Evolutionary conservation across 2,797 vertebrate species (phyloP), one percentile per base, ranked within the genome.

Genomic region (Enteromius trimaculatus): DNA sequence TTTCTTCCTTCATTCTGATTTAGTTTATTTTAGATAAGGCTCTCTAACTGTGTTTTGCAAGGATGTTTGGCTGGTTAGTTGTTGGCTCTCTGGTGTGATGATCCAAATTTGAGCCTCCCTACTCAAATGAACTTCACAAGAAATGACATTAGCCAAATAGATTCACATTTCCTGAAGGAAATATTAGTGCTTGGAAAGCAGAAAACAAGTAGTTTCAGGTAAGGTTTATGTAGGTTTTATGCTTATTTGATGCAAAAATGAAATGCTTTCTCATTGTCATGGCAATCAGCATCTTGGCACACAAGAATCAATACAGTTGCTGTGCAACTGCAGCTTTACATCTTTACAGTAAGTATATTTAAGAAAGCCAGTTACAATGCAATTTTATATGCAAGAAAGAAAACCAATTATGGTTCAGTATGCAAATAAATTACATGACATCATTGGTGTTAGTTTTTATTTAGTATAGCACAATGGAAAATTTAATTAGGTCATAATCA

Each of bases 1-100:
- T 11, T 55, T n/a, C 11, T 55, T 49, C 34, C 71, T 29, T 17
- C 8, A 62, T 42, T 66, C 60, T 65, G 77, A 64, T 79, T 66
- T 9, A 4, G 42, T 66, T 79, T 79, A 62, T 29, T 42, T 60
- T 13, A 44, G 62, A 49, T 65, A 51, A 79, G 62, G 55, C 39
- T 64, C 42, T 44, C 31, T 55, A 80, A 70, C 21, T 39, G 34
- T 80, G 31, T 80, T 80, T 29, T 53, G 62, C 19, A 65, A 53
- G 58, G 17, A 1, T 65, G 31, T 80, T 69, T 29, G 34, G 31
- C 14, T 55, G n/a, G 53, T 69, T 69, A 55, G n/a, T 55, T 34
- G 39, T 34, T 6, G 23, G 78, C 16, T 29, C 62, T 42, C 23
- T 26, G 55, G 75, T 44, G 75, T 64, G 58, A 77, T 77, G 51